Evolutionary conservation across 1,140 invertebrate species (phyloP).

Genomic region (Rhyzopertha dominica): DNA sequence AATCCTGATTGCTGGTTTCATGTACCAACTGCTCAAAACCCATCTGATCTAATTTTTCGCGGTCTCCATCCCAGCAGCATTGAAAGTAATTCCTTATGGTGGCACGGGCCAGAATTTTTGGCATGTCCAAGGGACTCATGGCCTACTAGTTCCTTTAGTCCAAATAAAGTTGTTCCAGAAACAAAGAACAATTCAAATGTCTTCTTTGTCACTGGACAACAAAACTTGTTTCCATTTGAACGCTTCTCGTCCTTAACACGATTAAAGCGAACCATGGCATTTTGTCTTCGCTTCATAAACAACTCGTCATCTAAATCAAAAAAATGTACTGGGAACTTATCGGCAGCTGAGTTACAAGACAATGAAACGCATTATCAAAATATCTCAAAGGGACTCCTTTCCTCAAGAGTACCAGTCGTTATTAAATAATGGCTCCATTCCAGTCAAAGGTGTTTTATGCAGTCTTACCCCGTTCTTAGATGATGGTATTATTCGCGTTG

Average conservation of each 20-base stretch:
- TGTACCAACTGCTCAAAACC: slow-evolving; percentile 30
- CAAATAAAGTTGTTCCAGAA: slow-evolving; percentile 14
- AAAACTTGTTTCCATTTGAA: slow-evolving; percentile 5
- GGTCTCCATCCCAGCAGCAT: slow-evolving; percentile 19
- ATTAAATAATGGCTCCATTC: slow-evolving; percentile 1
- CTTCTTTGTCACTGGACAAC: slow-evolving; percentile 8
- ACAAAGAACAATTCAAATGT: slow-evolving; percentile 6
- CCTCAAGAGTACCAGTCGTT: slow-evolving; percentile 9
- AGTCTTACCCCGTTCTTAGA: slow-evolving; percentile 43
- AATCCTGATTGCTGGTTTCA: slow-evolving; percentile 25
- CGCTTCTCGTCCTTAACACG: slow-evolving; percentile 1
- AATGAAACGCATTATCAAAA: not conserved
- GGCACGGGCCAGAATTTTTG: slow-evolving; percentile 18
- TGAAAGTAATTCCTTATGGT: slow-evolving; percentile 16
- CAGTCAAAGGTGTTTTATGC: slow-evolving; percentile 15
- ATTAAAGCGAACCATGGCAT: slow-evolving; percentile 12
- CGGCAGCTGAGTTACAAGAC: slow-evolving; percentile 10
- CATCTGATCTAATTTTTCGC: slow-evolving; percentile 33
- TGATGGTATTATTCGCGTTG: slow-evolving; percentile 40
- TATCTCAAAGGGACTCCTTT: slow-evolving; percentile 13
- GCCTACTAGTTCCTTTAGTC: slow-evolving; percentile 14
- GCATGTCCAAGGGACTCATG: not conserved
- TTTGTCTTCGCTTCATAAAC: slow-evolving; percentile 15
- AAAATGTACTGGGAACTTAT: slow-evolving; percentile 2
- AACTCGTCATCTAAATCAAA: slow-evolving; percentile 2